These are phyloP conservation scores for Gallinago jamesoni DNA, from an alignment of 2,113 vertebrate genomes.

Conservation along the genomic window DNA sequence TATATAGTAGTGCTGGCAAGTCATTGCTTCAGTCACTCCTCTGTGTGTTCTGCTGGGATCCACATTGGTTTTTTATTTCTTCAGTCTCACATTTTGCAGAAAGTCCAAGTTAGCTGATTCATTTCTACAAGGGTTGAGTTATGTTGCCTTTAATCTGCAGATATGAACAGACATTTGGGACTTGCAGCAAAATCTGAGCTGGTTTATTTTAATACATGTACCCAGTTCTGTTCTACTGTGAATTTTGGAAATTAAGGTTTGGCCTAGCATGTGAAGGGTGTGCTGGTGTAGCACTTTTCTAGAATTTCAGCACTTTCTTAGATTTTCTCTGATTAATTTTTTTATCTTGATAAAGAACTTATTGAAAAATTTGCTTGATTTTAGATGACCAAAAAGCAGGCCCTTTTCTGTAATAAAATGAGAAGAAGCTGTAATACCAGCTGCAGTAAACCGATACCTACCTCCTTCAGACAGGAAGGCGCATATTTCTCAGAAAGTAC, in stretches of 20 bases:
- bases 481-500: background rate
- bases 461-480: background rate
- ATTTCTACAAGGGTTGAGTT: background rate
- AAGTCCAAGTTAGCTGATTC: fast-evolving
- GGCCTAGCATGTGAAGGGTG: background rate
- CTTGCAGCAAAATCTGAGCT: background rate
- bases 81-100: background rate
- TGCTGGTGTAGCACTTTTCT: background rate
- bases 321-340: background rate
- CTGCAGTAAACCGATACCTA: background rate
- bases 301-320: background rate
- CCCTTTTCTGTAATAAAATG: background rate
- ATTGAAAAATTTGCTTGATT: background rate
- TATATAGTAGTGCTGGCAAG: background rate
- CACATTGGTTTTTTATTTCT: background rate
- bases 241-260: background rate
- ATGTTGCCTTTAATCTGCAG: background rate
- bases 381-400: background rate
- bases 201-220: background rate
- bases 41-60: background rate
- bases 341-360: background rate
- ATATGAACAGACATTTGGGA: background rate
- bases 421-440: background rate
- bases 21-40: background rate
- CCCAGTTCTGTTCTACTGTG: background rate